Evolutionary conservation across 2,888 invertebrate genomes (phyloP), one percentile per base, ranked within the genome.

Genomic region (Caenorhabditis macrosperma): DNA sequence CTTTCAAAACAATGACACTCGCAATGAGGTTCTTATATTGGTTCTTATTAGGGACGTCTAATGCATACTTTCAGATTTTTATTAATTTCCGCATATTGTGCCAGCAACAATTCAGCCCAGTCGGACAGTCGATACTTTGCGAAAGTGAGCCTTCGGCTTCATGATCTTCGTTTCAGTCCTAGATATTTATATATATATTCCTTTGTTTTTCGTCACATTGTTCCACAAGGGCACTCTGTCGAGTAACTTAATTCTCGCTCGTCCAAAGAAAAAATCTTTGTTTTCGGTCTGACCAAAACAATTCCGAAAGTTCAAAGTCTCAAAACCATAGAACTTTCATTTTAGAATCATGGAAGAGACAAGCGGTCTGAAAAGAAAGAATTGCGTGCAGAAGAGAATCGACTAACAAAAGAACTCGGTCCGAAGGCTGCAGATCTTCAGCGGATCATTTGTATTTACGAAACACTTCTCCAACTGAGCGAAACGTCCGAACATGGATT

Each of bases 341-440:
- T 75, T 55, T 30, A 80, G 80, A 59, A 80, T 61, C 80, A 80
- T 61, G 80, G 80, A 28, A 54, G 57, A 50, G 80, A 80, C 20
- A 80, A 80, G 52, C 50, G 80, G 17, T 80, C 80, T 0, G 80
- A 75, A 22, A 68, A 66, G 28, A 57, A 60, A 41, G 80, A 80
- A 28, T 24, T 80, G 12, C 59, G 67, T 5, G 57, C 57, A 2
- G 80, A 80, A 61, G 71, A 60, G 28, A 66, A 48, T n/a, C 71
- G 76, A 15, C 48, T 69, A 15, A 59, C 61, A 5, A 80, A 76
- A 28, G 80, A 75, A 9, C 12, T 76, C 17, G 80, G 67, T 24
- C 76, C 80, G 33, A 80, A 80, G 24, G 48, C 71, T 0, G 69
- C 79, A 1, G 79, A 79, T 20, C 66, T 79, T 15, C 79, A 79